Evolutionary conservation across 2,113 vertebrate species (phyloP), one percentile per base, ranked within the genome.

Genomic region (Hippoglossus stenolepis): DNA sequence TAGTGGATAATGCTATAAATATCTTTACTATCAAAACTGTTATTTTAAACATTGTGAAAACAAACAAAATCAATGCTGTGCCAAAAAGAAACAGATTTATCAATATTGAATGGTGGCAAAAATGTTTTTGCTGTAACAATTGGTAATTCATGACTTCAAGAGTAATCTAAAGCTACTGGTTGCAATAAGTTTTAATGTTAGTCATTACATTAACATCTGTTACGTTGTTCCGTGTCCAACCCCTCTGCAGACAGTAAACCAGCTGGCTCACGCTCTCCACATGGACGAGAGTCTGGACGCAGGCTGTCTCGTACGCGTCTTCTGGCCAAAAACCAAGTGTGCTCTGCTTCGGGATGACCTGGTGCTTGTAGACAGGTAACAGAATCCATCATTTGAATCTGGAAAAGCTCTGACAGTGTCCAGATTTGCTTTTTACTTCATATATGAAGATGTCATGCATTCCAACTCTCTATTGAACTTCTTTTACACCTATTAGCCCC

Each of bases 261-360:
- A 99, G 88, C 93, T 99, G 85, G 98, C 97, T 51, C 97, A 99
- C 0, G 98, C 98, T 0, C 96, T 99, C 65, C 98, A 99, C 88
- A 99, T 99, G 97, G 97, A 99, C 79, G 96, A 97, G 90, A 96
- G 97, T 82, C 93, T 99, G 91, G 96, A 99, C 65, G 96, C 97
- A 21, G 98, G 97, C 83, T 98, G 97, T 80, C 96, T 98, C 0
- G 98, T 99, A 8, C 96, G 96, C 62, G 97, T 99, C 18, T 99
- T 99, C 82, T 99, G 98, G 97, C 98, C 98, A n/a, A 99, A 99
- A 85, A 94, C 95, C 75, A 99, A 98, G 90, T 99, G 98, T 90
- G 97, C 96, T n/a, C 94, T 99, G 67, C 94, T 99, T 79, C 93
- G 98, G 94, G 98, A 99, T 31, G 98, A 99, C 92, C 93, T 99